A percentile compares a stretch with the other conserved stretches of the same genome.
These are phyloP conservation scores for Odontomachus brunneus DNA, from an alignment of 1,140 invertebrate species.

Conservation along the genomic window DNA sequence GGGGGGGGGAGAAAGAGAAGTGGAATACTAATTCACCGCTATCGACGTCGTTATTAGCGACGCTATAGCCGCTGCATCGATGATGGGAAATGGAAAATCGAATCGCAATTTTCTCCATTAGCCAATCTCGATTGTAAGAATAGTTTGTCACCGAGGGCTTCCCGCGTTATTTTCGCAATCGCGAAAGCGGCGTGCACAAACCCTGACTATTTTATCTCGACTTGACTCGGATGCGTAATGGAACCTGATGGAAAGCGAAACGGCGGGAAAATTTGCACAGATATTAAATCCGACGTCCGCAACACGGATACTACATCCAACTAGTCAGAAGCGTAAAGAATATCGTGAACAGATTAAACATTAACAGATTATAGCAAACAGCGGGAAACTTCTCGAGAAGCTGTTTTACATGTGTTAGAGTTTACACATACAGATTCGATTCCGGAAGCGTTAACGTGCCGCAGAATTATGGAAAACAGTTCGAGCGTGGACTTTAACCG, in stretches of 20 bases:
- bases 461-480: neutral
- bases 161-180: neutral
- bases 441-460: neutral
- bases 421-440: neutral
- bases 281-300: no score
- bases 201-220: neutral
- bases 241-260: no score
- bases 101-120: slow-evolving; percentile 27
- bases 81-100: neutral
- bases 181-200: neutral
- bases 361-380: no score
- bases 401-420: neutral
- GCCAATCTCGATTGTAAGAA: neutral
- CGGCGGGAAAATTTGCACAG: no score
- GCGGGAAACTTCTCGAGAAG: no score
- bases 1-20: neutral
- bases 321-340: no score
- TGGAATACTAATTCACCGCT: slow-evolving; percentile 32
- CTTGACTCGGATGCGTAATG: no score
- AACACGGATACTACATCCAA: no score
- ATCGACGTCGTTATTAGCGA: slow-evolving; percentile 1
- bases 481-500: neutral
- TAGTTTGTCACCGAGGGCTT: neutral
- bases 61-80: neutral
- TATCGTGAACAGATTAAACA: no score